A percentile compares a stretch with the other conserved stretches of the same genome.
phyloP scores from a whole-genome alignment of 2,888 invertebrate genomes.

The Craniophora ligustri region DNA sequence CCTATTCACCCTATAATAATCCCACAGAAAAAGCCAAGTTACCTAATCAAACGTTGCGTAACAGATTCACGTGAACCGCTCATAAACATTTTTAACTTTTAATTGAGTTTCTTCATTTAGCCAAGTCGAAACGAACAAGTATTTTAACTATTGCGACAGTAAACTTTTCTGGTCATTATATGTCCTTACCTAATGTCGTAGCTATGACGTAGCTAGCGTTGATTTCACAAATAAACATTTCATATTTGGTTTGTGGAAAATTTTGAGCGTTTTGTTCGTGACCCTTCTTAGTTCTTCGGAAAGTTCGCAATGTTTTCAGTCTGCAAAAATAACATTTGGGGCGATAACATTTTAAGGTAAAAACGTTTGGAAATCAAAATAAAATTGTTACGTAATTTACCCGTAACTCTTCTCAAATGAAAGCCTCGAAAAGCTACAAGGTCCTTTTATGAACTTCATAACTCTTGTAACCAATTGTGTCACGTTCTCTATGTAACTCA shows the following conservation, averaged over 20 bases:
- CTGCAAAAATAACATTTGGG: neutral
- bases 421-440: neutral
- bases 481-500: neutral
- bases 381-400: neutral
- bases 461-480: neutral
- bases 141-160: slow-evolving; percentile 61
- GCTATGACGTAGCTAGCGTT: slow-evolving; percentile 17
- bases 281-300: slow-evolving; percentile 1
- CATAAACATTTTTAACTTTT: slow-evolving; percentile 65
- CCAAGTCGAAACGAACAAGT: slow-evolving; percentile 50
- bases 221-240: slow-evolving; percentile 15
- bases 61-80: slow-evolving; percentile 64
- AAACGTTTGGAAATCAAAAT: neutral
- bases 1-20: too few species aligned
- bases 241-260: slow-evolving; percentile 25
- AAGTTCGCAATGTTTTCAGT: slow-evolving; percentile 11
- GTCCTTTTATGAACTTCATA: neutral
- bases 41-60: slow-evolving; percentile 59
- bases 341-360: neutral
- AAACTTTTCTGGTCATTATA: slow-evolving; percentile 33
- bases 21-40: slow-evolving; percentile 53
- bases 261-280: slow-evolving; percentile 3
- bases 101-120: slow-evolving; percentile 69
- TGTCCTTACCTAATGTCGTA: slow-evolving; percentile 28
- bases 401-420: neutral